Evolutionary conservation across 2,797 vertebrate genomes (phyloP), one percentile per base, ranked within the genome.

Genomic region (Alosa sapidissima): DNA sequence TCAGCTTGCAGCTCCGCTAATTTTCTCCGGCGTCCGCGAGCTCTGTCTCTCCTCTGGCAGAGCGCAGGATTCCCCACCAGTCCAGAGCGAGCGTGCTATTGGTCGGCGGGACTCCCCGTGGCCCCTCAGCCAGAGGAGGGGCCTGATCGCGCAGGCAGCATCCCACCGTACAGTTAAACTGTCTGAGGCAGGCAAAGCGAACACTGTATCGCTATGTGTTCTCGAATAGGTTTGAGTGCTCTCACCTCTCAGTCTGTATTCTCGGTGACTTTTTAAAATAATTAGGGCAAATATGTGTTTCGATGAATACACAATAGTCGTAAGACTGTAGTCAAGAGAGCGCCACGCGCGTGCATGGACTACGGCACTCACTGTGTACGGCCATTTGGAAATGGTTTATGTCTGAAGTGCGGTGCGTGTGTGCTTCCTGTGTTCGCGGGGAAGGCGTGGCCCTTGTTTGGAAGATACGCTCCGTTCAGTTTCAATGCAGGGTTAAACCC

Each of bases 31-130:
- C 83, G 87, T 65, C 89, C 83, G 86, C 81, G 84, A 85, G 82
- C 86, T 84, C 83, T 86, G 81, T 81, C 85, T 83, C 41, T 41
- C 68, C 86, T 49, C 55, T 62, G 83, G 58, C 78, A 58, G 87
- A 88, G 86, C 85, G 87, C 89, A 90, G 90, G 89, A 88, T 89
- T 93, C 92, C 92, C 90, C 89, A 91, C 90, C 93, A 90, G 91
- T 88, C 86, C 86, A 91, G 90, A 83, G 87, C 84, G 87, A 48
- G 82, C 89, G 91, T 90, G 86, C 89, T 90, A 95, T 96, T 95
- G 95, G 94, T 94, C 89, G 87, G 84, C 86, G 75, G 88, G 86
- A 87, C 89, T 88, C 89, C 89, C 88, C 81, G 88, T 87, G 88
- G 90, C 87, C 87, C 88, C 86, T 87, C 83, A 85, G 24, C 47